A percentile compares a stretch with the other conserved stretches of the same genome.
Evolutionary conservation across 1,140 invertebrate species (phyloP).

Genomic region (Drosophila funebris): DNA sequence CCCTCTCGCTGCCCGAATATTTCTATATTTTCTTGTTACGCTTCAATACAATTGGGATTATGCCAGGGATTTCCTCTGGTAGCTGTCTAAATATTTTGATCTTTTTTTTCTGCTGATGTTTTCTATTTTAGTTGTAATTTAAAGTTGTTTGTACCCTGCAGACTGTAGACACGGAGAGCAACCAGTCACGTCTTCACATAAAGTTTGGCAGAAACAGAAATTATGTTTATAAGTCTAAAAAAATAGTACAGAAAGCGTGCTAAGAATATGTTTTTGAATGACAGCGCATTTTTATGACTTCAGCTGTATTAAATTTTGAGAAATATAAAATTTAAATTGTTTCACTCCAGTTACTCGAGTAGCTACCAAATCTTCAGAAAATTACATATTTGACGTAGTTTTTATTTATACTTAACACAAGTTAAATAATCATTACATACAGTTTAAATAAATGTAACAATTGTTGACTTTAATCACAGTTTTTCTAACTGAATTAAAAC

Average conservation of each 20-base stretch:
- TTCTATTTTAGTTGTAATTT: constrained; percentile 48
- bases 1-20: constrained; percentile 1
- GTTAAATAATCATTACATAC: too few relatives aligned
- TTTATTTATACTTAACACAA: too few relatives aligned
- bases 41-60: constrained; percentile 46
- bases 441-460: too few relatives aligned
- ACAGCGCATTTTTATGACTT: neutral
- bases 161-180: neutral
- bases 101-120: constrained; percentile 14
- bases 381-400: too few relatives aligned
- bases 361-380: too few relatives aligned
- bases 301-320: neutral
- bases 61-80: constrained; percentile 2
- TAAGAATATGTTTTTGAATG: constrained; percentile 20
- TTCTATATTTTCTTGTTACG: constrained; percentile 36
- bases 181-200: constrained; percentile 54
- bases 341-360: too few relatives aligned
- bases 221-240: constrained; percentile 23
- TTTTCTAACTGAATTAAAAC: too few relatives aligned
- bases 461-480: too few relatives aligned
- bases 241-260: constrained; percentile 23
- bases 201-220: constrained; percentile 45
- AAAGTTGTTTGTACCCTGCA: constrained; percentile 52
- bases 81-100: constrained; percentile 44
- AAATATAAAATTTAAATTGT: too few relatives aligned